Conservation (phyloP, 2,888 invertebrate genomes). For the Andrena minutula region DNA sequence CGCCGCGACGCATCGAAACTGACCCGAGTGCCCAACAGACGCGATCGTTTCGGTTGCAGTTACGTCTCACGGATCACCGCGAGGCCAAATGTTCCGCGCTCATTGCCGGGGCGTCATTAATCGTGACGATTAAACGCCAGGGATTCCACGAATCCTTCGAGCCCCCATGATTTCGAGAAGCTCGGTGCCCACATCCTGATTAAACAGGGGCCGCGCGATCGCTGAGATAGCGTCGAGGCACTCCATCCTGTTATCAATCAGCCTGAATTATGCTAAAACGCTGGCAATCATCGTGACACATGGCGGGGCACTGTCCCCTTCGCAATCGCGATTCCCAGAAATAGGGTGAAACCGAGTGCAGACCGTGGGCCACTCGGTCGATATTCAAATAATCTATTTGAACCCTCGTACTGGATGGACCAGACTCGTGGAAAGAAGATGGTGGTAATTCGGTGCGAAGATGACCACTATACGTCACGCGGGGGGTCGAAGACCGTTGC, state of each 20-base stretch:
- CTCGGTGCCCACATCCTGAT: conserved; percentile 57
- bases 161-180: conserved; percentile 39
- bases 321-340: conserved; percentile 49
- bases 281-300: conserved; percentile 66
- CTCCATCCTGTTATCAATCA: conserved; percentile 60
- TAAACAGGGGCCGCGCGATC: conserved; percentile 45
- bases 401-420: conserved; percentile 7
- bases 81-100: too few relatives aligned
- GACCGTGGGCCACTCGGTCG: conserved; percentile 40
- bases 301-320: conserved; percentile 19
- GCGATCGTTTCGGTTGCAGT: too few relatives aligned
- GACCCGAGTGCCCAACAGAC: background rate
- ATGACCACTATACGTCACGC: conserved; percentile 83
- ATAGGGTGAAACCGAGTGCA: conserved; percentile 31
- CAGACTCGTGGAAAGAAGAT: conserved; percentile 64
- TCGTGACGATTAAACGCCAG: background rate
- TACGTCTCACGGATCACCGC: too few relatives aligned
- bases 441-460: conserved; percentile 78
- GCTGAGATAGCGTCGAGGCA: conserved; percentile 26
- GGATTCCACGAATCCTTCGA: conserved; percentile 20
- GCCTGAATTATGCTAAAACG: conserved; percentile 70
- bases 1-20: background rate
- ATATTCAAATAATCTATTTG: conserved; percentile 82
- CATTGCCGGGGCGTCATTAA: too few relatives aligned
- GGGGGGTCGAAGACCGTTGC: conserved; percentile 43